Evolutionary conservation across 2,113 vertebrate species (phyloP).

Genomic region (Melanostigma gelatinosum): DNA sequence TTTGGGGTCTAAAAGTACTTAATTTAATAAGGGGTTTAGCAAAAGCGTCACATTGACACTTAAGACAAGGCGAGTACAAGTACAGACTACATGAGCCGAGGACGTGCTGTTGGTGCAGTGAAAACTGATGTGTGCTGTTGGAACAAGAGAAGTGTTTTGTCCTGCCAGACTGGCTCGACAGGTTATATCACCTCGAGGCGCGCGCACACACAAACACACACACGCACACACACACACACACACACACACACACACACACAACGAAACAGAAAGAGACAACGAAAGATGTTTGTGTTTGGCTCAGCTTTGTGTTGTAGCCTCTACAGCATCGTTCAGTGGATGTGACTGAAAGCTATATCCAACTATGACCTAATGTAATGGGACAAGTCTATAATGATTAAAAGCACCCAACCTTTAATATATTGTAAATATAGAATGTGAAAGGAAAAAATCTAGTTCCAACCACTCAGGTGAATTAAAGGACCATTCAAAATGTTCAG

Average conservation of each 20-base stretch:
- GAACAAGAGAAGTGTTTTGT: constrained; percentile 3
- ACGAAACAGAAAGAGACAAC: neutral
- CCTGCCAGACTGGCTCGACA: constrained; percentile 71
- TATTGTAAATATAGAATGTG: neutral
- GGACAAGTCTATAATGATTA: neutral
- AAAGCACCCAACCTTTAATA: neutral
- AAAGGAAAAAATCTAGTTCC: neutral
- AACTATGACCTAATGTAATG: too few relatives aligned
- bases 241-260: constrained; percentile 12
- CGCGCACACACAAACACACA: constrained; percentile 1
- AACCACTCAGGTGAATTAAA: neutral
- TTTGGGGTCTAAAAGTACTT: neutral
- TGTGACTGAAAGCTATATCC: neutral
- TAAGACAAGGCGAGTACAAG: neutral
- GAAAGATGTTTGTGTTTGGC: neutral
- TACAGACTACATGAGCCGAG: neutral
- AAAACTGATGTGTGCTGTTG: constrained; percentile 4
- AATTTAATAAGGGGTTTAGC: too few relatives aligned
- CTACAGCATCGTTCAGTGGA: constrained; percentile 6
- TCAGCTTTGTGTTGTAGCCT: too few relatives aligned
- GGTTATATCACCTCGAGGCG: neutral
- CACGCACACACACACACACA: constrained; percentile 13
- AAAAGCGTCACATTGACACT: neutral
- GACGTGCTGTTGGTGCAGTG: neutral
- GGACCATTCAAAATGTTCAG: neutral